These are phyloP conservation scores for Casuarius casuarius DNA, from an alignment of 2,113 vertebrate genomes.

Conservation along the genomic window DNA sequence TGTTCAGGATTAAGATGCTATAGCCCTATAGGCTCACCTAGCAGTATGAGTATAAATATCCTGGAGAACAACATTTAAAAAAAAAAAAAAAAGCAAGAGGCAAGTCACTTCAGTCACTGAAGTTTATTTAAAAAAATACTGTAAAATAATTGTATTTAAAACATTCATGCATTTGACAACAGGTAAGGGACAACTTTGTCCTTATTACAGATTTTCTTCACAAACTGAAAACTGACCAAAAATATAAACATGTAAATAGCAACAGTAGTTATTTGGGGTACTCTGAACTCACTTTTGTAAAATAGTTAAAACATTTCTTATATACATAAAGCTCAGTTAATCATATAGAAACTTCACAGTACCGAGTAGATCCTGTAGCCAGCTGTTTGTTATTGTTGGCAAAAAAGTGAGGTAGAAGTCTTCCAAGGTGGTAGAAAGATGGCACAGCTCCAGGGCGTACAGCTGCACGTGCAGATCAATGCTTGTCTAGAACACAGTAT, in stretches of 20 bases:
- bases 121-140: neutral
- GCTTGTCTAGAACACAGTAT: neutral
- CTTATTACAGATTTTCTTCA: neutral
- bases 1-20: neutral
- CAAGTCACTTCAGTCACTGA: neutral
- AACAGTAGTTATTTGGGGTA: neutral
- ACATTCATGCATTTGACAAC: neutral
- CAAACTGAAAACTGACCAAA: neutral
- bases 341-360: neutral
- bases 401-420: constrained; percentile 58
- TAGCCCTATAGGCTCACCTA: too few relatives aligned
- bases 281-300: neutral
- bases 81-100: neutral
- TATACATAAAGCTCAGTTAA: neutral
- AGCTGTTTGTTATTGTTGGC: neutral
- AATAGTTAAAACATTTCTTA: neutral
- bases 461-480: neutral
- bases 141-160: neutral
- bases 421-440: rapidly evolving
- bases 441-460: neutral
- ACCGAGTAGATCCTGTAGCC: neutral
- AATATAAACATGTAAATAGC: neutral
- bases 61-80: too few relatives aligned
- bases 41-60: neutral
- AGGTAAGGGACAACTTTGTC: neutral